Evolutionary conservation across 1,140 invertebrate species (phyloP), one percentile per base, ranked within the genome.

Genomic region (Leucophenga varia): DNA sequence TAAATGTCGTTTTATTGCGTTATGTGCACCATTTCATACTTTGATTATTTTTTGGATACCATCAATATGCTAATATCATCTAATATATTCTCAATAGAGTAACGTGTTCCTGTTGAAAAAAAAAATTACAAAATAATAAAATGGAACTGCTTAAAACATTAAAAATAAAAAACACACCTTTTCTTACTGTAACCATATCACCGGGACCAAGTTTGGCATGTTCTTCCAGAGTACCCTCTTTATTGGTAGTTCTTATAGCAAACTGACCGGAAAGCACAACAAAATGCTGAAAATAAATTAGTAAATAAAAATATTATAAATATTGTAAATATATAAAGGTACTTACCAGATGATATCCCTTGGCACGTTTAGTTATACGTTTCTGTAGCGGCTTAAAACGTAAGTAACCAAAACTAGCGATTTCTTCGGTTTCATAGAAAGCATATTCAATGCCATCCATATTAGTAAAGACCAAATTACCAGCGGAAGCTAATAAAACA

Each of bases 371-470:
- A 5, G 19, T 40, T 0, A 47, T 30, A 2, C 59, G 57, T 12
- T 14, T 16, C 28, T 68, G 64, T 4, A 47, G 14, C 1, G 64
- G 64, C 28, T 61, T 38, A 6, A 68, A 64, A 16, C 64, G 59
- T 35, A 68, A 58, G 37, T 64, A 68, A 0, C 64, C 64, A 16
- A 68, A 13, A 8, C 17, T 28, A 4, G 49, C 49, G 4, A 22
- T 49, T 1, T 61, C 47, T 14, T 50, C 40, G 0, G 64, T 68
- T 3, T 43, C 31, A 14, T 64, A 68, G 6, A 68, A 68, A 1
- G 54, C 55, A 38, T 68, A 68, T 1, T 68, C 64, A 7, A 68
- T 38, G 13, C 53, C 57, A 6, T 61, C 55, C 13, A 68, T 31
- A 2, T 45, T 21, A 3, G 20, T 32, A 14, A 68, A 68, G 2